Evolutionary conservation across 1,140 invertebrate species (phyloP), one percentile per base, ranked within the genome.

Genomic region (Drosophila watanabei): DNA sequence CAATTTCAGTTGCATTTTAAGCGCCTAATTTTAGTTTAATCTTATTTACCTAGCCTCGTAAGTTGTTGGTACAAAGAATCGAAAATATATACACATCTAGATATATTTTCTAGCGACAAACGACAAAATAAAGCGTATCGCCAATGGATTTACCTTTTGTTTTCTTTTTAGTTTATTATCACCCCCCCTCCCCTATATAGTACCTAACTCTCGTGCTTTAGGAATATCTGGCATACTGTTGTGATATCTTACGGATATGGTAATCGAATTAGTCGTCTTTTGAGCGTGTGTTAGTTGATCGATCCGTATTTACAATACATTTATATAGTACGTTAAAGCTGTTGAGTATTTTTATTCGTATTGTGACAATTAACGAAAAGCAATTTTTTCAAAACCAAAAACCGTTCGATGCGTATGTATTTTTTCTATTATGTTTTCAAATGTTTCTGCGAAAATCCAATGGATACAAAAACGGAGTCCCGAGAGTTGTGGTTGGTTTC

Each of bases 51-150:
- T 90, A 88, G 79, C 60, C 57, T 51, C 3, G 9, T 89, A 90
- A 89, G 86, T 90, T 89, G 85, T 89, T 89, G 85, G 86, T 85
- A 89, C 85, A 89, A 89, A 89, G 79, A 85, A 90, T 76, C 75
- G 82, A 89, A 81, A 79, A 72, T 54, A 88, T 81, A 65, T 63
- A 85, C 59, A 78, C 48, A 62, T 62, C 16, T 48, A 28, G 49
- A 43, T 73, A 72, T 79, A 64, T 84, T 75, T 85, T 83, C 82
- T 82, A 89, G 78, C 65, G 51, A 63, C 20, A 76, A 80, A 81
- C 65, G 51, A 63, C 20, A 76, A 80, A 81, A 81, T 82, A 89
- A 89, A 89, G 85, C 86, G 81, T 79, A 85, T 90, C 86, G 86
- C 85, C 73, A 79, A 88, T 89, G 69, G 78, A 81, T 52, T 75